Percentiles rank a stretch among this genome's conserved stretches.
Conservation (phyloP, 2,113 vertebrate genomes). For the Seriola quinqueradiata region DNA sequence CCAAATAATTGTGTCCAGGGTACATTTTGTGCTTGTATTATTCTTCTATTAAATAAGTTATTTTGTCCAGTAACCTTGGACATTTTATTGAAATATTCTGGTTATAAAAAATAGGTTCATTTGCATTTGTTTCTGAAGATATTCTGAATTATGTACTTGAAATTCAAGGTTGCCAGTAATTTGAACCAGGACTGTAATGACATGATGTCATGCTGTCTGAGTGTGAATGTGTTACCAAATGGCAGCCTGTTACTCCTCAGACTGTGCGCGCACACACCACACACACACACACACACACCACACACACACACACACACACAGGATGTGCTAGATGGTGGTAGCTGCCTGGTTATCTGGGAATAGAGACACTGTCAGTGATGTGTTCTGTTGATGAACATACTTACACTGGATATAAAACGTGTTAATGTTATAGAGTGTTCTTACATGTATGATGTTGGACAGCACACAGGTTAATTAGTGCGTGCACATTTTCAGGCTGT, state of each 20-base stretch:
- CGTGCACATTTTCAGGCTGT: constrained; percentile 27
- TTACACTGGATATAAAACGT: not conserved
- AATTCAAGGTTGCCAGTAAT: not conserved
- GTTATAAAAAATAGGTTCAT: not conserved
- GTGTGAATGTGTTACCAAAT: constrained; percentile 26
- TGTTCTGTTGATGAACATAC: constrained; percentile 15
- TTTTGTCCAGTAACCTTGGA: no score
- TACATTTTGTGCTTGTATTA: no score
- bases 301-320: constrained; percentile 2
- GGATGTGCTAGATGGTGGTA: not conserved
- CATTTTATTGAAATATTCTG: not conserved
- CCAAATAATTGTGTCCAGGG: no score
- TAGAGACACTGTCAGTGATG: constrained; percentile 20
- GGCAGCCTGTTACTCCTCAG: constrained; percentile 43
- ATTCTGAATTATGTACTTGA: not conserved
- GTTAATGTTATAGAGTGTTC: constrained; percentile 33
- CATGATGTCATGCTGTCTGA: constrained; percentile 33
- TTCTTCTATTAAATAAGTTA: no score
- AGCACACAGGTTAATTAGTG: constrained; percentile 33
- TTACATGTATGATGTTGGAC: constrained; percentile 24
- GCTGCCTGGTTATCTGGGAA: constrained; percentile 43
- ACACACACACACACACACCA: no score
- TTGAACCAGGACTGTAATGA: not conserved
- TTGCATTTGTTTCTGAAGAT: not conserved
- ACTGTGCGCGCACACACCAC: constrained; percentile 17